Conservation (phyloP, 1,140 invertebrate genomes). For the Oncopeltus fasciatus region DNA sequence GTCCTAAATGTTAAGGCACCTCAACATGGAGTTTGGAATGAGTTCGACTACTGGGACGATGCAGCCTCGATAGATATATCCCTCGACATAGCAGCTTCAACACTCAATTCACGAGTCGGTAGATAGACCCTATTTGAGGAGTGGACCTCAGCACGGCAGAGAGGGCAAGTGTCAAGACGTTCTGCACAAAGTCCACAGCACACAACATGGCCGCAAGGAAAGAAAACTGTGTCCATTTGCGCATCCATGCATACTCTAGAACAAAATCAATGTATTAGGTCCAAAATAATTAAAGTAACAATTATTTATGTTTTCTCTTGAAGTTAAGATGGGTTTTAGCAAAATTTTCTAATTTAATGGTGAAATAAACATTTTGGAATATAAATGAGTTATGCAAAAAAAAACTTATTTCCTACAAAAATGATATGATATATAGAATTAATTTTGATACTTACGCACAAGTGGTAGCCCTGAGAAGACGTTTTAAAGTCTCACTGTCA, state of each 20-base stretch:
- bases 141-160: slow-evolving; percentile 40
- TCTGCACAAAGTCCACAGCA: slow-evolving; percentile 55
- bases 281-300: not conserved
- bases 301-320: too few species aligned
- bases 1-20: too few species aligned
- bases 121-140: slow-evolving; percentile 10
- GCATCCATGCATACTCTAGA: slow-evolving; percentile 61
- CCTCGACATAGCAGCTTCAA: too few species aligned
- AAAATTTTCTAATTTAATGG: too few species aligned
- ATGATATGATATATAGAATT: too few species aligned
- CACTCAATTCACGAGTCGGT: not conserved
- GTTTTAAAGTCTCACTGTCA: not conserved
- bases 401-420: too few species aligned
- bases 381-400: too few species aligned
- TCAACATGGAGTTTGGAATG: too few species aligned
- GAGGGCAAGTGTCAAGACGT: slow-evolving; percentile 56
- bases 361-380: too few species aligned
- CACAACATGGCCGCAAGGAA: slow-evolving; percentile 68
- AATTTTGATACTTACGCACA: not conserved
- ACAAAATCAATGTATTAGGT: slow-evolving; percentile 5
- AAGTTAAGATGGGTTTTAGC: too few species aligned
- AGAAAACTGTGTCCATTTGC: slow-evolving; percentile 61
- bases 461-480: not conserved
- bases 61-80: too few species aligned
- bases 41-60: too few species aligned